These are phyloP conservation scores for Arctocebus calabarensis DNA, from an alignment of 2,797 vertebrate genomes.

Conservation along the genomic window DNA sequence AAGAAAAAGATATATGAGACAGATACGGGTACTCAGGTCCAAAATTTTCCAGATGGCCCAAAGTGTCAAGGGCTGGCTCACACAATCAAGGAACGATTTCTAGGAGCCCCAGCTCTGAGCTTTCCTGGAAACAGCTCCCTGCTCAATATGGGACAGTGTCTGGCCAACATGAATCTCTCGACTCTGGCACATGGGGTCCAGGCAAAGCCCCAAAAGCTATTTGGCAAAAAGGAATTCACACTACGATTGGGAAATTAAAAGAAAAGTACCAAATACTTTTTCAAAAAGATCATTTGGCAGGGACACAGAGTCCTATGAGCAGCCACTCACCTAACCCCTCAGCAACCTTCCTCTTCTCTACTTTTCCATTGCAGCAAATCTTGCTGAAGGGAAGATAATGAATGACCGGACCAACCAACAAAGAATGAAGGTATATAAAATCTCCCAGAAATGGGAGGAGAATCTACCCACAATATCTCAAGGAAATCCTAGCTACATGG, in stretches of 20 bases:
- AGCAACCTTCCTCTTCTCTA: not conserved
- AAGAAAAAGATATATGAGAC: slow-evolving; percentile 72
- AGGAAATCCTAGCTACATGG: slow-evolving; percentile 38
- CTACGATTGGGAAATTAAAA: slow-evolving; percentile 77
- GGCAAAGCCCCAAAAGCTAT: slow-evolving; percentile 77
- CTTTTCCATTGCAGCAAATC: not conserved
- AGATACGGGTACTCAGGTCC: slow-evolving; percentile 61
- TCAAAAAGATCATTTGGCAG: slow-evolving; percentile 63
- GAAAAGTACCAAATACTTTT: slow-evolving; percentile 62
- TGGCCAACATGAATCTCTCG: slow-evolving; percentile 77
- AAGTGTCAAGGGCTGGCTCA: slow-evolving; percentile 67
- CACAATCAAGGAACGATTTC: slow-evolving; percentile 68
- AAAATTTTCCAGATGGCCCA: slow-evolving; percentile 80
- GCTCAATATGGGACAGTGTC: slow-evolving; percentile 78
- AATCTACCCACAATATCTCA: slow-evolving; percentile 12
- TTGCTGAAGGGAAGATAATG: not conserved
- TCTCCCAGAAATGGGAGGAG: not conserved
- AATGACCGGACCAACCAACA: slow-evolving; percentile 28
- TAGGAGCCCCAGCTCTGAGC: slow-evolving; percentile 65
- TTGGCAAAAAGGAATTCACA: slow-evolving; percentile 79
- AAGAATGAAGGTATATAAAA: slow-evolving; percentile 16
- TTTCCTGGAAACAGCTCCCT: slow-evolving; percentile 78
- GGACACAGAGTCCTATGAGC: slow-evolving; percentile 54
- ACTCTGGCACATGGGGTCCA: slow-evolving; percentile 71
- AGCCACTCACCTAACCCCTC: slow-evolving; percentile 44